Evolutionary conservation across 2,113 vertebrate genomes (phyloP).

Genomic region (Callospermophilus lateralis): DNA sequence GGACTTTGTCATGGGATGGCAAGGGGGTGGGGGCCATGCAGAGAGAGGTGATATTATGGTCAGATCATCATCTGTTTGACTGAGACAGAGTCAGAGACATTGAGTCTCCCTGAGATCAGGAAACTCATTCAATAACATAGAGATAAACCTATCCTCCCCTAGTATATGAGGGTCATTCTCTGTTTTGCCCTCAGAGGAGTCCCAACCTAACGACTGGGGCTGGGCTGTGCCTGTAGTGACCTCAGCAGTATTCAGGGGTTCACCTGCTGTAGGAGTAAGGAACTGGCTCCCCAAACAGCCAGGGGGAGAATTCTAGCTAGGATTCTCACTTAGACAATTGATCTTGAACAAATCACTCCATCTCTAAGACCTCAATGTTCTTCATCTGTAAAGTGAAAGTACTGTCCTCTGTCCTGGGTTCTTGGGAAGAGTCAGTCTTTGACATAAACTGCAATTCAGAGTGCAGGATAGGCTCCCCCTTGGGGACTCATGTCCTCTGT

Average conservation of each 20-base stretch:
- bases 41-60: not conserved
- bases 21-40: not conserved
- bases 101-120: not conserved
- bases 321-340: not conserved
- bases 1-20: not conserved
- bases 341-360: not conserved
- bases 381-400: not conserved
- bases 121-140: not conserved
- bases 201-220: not conserved
- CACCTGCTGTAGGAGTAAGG: not conserved
- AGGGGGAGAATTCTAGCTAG: not conserved
- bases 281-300: not conserved
- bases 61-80: slow-evolving; percentile 52
- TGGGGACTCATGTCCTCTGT: not conserved
- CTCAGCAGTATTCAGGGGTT: not conserved
- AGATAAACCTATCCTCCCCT: not conserved
- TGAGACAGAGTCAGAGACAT: not conserved
- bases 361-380: not conserved
- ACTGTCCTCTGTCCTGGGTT: not conserved
- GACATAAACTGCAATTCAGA: not conserved
- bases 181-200: not conserved
- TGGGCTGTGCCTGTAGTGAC: not conserved
- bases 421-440: not conserved
- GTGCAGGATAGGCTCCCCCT: not conserved
- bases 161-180: not conserved